A percentile compares a stretch with the other conserved stretches of the same genome.
phyloP scores from a whole-genome alignment of 2,113 vertebrate genomes.

The Mesitornis unicolor region DNA sequence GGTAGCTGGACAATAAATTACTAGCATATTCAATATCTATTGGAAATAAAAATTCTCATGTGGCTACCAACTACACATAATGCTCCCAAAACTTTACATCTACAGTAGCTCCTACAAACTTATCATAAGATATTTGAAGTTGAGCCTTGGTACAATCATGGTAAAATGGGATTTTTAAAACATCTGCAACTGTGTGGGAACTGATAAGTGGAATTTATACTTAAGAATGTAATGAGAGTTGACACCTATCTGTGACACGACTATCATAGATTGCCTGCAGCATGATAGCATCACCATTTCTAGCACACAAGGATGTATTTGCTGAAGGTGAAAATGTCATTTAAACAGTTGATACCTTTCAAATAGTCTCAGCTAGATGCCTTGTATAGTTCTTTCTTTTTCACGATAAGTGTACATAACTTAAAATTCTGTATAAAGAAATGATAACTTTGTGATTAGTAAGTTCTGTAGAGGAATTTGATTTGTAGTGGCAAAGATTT shows the following conservation, averaged over 20 bases:
- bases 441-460: background rate
- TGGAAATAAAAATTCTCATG: background rate
- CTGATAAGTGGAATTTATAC: conserved; percentile 77
- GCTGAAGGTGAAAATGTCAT: conserved; percentile 75
- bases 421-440: background rate
- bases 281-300: conserved; percentile 71
- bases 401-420: background rate
- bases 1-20: background rate
- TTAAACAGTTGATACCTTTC: conserved; percentile 67
- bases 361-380: conserved; percentile 24
- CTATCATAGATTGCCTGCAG: conserved; percentile 77
- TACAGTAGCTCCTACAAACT: background rate
- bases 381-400: background rate
- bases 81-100: background rate
- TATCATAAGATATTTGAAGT: background rate
- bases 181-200: conserved; percentile 66
- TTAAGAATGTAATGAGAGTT: conserved; percentile 78
- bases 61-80: background rate
- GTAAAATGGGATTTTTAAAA: conserved; percentile 68
- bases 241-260: conserved; percentile 85
- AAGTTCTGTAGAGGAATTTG: background rate
- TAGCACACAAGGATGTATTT: conserved; percentile 66
- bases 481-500: background rate
- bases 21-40: background rate
- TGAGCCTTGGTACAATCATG: conserved; percentile 25